These are phyloP conservation scores for Battus philenor DNA, from an alignment of 1,140 invertebrate genomes.

Conservation along the genomic window DNA sequence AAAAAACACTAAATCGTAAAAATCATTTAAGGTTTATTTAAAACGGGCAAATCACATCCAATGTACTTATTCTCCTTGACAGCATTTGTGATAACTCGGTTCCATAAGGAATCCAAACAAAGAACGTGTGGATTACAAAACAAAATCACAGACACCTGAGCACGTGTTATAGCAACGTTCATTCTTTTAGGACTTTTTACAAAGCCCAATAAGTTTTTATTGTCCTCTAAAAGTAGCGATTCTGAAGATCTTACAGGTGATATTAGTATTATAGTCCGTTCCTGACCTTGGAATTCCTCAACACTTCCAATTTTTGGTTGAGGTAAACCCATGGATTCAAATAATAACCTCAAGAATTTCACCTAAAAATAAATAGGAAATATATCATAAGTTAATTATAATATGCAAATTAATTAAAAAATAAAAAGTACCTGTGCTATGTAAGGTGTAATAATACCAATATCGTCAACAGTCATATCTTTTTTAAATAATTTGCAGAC, in stretches of 20 bases:
- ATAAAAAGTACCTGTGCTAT: slow-evolving; percentile 85
- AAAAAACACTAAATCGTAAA: too few relatives aligned
- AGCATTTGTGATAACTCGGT: slow-evolving; percentile 80
- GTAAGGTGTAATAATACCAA: slow-evolving; percentile 97
- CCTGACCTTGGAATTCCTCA: slow-evolving; percentile 98
- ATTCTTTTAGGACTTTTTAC: slow-evolving; percentile 85
- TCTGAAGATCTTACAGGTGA: slow-evolving; percentile 87
- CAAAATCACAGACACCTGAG: slow-evolving; percentile 86
- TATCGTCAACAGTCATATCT: slow-evolving; percentile 81
- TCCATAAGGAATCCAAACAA: slow-evolving; percentile 83
- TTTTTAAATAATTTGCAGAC: slow-evolving; percentile 79
- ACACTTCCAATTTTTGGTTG: slow-evolving; percentile 93
- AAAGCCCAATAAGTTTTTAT: slow-evolving; percentile 83
- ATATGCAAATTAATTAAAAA: not conserved
- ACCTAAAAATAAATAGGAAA: slow-evolving; percentile 76
- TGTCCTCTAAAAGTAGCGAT: slow-evolving; percentile 67
- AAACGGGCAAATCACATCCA: slow-evolving; percentile 78
- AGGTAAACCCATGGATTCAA: slow-evolving; percentile 80
- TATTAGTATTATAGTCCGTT: slow-evolving; percentile 89
- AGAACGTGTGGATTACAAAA: slow-evolving; percentile 90
- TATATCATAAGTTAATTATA: not conserved
- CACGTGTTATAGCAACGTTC: slow-evolving; percentile 92
- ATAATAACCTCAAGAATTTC: slow-evolving; percentile 81
- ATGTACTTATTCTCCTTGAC: slow-evolving; percentile 79
- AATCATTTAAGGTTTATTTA: slow-evolving; percentile 20